Conservation (phyloP, 2,888 invertebrate species). For the Leptothorax acervorum region DNA sequence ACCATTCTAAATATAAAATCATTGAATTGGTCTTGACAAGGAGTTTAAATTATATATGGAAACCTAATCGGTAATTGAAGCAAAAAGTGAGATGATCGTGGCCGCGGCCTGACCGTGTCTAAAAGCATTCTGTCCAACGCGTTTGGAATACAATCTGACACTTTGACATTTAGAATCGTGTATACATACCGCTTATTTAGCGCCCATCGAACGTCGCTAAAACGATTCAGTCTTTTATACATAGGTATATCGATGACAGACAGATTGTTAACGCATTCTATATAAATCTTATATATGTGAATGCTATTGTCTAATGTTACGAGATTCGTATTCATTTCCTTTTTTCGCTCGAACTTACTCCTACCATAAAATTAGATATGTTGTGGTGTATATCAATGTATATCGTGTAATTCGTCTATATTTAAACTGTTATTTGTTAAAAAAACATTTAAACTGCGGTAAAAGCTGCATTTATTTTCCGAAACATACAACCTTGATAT, state of each 20-base stretch:
- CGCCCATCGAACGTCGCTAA: conserved; percentile 19
- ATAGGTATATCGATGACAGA: conserved; percentile 8
- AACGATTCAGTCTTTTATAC: conserved; percentile 20
- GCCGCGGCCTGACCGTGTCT: conserved; percentile 75
- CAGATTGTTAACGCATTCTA: conserved; percentile 15
- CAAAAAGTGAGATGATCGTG: conserved; percentile 74
- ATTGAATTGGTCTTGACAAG: background rate
- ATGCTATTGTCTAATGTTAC: conserved; percentile 18
- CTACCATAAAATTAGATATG: background rate
- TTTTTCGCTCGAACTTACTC: background rate
- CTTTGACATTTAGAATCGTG: conserved; percentile 80
- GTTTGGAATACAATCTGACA: conserved; percentile 76
- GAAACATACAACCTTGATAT: conserved; percentile 72
- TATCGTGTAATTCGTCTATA: background rate
- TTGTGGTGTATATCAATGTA: background rate
- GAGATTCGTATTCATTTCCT: conserved; percentile 9
- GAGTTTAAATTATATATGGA: background rate
- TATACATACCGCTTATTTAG: conserved; percentile 53
- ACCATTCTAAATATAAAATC: background rate
- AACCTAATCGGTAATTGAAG: background rate
- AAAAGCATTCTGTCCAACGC: conserved; percentile 80
- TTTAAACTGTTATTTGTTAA: background rate
- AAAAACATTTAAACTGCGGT: conserved; percentile 29
- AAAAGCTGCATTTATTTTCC: conserved; percentile 63
- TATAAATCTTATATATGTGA: conserved; percentile 3